Percentiles rank a stretch among this genome's conserved stretches.
Evolutionary conservation across 2,888 invertebrate species (phyloP).

Genomic region (Torymus aiolomorphi): DNA sequence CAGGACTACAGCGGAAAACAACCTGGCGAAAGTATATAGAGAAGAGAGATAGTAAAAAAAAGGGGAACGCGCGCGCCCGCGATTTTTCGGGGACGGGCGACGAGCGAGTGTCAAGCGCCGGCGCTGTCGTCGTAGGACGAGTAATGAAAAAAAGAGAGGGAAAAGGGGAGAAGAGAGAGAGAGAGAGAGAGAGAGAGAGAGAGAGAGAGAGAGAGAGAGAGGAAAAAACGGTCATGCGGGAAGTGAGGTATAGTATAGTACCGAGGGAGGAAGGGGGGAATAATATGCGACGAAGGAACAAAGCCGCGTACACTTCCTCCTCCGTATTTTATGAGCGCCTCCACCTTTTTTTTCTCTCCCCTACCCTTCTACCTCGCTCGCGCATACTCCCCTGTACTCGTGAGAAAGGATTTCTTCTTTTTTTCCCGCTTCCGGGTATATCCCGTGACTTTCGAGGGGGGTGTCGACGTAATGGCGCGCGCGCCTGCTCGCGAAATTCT

Average conservation of each 20-base stretch:
- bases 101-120: constrained; percentile 35
- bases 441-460: constrained; percentile 19
- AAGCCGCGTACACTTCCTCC: constrained; percentile 42
- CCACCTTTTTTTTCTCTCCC: not conserved
- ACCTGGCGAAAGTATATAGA: not conserved
- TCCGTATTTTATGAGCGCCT: constrained; percentile 29
- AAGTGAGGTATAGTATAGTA: too few relatives aligned
- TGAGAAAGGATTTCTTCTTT: not conserved
- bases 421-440: constrained; percentile 10
- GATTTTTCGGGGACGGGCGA: constrained; percentile 4
- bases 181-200: constrained; percentile 20
- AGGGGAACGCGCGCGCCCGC: constrained; percentile 19
- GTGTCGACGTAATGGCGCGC: constrained; percentile 17
- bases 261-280: constrained; percentile 5
- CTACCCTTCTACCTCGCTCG: not conserved
- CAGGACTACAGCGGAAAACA: not conserved
- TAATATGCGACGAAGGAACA: constrained; percentile 51
- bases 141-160: constrained; percentile 40
- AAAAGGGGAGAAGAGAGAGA: not conserved
- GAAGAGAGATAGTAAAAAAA: constrained; percentile 2
- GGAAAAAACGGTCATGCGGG: not conserved
- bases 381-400: not conserved
- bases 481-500: not conserved
- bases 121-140: constrained; percentile 16
- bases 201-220: not conserved